Conservation (phyloP, 1,140 invertebrate species). For the Penaeus japonicus region DNA sequence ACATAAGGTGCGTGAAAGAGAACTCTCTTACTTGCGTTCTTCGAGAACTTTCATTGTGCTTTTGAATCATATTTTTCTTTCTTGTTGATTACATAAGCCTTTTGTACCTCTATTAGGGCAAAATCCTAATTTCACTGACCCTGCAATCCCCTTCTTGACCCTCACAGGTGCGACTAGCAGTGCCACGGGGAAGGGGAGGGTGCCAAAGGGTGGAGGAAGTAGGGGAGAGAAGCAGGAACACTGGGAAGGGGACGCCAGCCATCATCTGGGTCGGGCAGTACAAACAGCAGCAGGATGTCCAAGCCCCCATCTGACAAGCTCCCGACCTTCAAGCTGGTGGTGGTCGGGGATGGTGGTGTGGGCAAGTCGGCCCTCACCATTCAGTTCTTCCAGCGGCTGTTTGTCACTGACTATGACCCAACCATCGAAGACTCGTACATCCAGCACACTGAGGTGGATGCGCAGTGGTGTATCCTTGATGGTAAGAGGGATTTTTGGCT, state of each 20-base stretch:
- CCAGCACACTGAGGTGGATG: slow-evolving; percentile 91
- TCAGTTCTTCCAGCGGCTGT: slow-evolving; percentile 86
- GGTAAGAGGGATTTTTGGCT: slow-evolving; percentile 69
- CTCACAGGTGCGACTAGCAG: background rate
- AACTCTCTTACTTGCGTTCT: too few species aligned
- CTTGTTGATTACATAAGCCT: too few species aligned
- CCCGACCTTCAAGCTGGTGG: slow-evolving; percentile 85
- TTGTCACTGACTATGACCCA: slow-evolving; percentile 89
- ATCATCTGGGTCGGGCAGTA: background rate
- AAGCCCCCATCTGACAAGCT: slow-evolving; percentile 82
- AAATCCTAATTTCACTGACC: too few species aligned
- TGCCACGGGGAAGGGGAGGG: background rate
- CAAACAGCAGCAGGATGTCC: slow-evolving; percentile 65
- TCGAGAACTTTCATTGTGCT: too few species aligned
- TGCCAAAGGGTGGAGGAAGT: background rate
- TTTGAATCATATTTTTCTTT: too few species aligned
- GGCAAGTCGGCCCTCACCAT: slow-evolving; percentile 92
- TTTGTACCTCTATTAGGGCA: too few species aligned
- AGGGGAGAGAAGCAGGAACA: background rate
- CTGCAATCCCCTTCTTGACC: background rate
- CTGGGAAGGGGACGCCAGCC: slow-evolving; percentile 10
- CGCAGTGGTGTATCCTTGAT: slow-evolving; percentile 89
- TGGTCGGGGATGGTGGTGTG: slow-evolving; percentile 86
- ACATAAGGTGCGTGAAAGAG: slow-evolving; percentile 25
- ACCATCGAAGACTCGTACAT: slow-evolving; percentile 92